Conservation (phyloP, 1,140 invertebrate genomes). For the Dolichoris vasculosae region DNA sequence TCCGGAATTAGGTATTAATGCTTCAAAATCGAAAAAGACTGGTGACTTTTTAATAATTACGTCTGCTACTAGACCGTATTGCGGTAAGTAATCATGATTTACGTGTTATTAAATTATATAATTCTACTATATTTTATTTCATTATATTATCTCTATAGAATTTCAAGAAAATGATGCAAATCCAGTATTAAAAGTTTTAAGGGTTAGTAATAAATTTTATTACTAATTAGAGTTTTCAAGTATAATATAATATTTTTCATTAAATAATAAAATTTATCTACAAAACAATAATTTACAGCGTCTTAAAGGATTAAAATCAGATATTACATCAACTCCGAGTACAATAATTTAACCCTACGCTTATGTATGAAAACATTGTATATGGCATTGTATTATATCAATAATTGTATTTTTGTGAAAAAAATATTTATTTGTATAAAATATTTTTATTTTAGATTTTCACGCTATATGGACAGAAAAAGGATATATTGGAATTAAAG, state of each 20-base stretch:
- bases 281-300: not conserved
- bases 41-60: slow-evolving; percentile 40
- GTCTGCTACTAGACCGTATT: not conserved
- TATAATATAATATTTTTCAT: not conserved
- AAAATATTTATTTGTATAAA: too few species aligned
- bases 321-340: not conserved
- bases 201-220: slow-evolving; percentile 31
- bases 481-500: too few species aligned
- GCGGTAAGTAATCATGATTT: slow-evolving; percentile 10
- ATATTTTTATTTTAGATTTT: too few species aligned
- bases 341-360: not conserved
- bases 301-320: not conserved
- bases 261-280: not conserved
- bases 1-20: slow-evolving; percentile 37
- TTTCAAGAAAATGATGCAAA: not conserved
- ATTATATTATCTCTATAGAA: slow-evolving; percentile 4
- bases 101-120: not conserved
- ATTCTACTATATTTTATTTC: not conserved
- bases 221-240: not conserved
- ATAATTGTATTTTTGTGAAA: too few species aligned
- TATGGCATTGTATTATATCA: too few species aligned
- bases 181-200: slow-evolving; percentile 29
- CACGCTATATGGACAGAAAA: too few species aligned
- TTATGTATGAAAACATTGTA: too few species aligned
- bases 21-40: not conserved